These are phyloP conservation scores for Dipodomys stephensi DNA, from an alignment of 2,113 vertebrate genomes.

Conservation along the genomic window DNA sequence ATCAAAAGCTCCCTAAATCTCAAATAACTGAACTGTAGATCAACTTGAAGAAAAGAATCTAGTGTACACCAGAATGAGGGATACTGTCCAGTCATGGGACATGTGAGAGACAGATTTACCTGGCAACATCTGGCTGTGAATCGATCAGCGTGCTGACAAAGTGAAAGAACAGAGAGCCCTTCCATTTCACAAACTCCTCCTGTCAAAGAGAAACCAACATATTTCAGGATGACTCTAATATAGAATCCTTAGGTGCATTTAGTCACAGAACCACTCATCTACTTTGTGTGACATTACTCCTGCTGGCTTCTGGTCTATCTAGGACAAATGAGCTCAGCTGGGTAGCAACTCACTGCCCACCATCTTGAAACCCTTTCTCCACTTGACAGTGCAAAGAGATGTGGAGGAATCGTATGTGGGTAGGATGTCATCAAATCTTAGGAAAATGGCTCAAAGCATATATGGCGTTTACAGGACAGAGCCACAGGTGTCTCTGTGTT, in stretches of 20 bases:
- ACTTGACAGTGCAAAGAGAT: neutral
- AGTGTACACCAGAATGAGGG: neutral
- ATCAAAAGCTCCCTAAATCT: conserved; percentile 25
- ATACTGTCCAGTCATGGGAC: neutral
- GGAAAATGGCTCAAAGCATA: neutral
- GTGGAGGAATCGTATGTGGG: neutral
- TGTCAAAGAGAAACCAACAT: conserved; percentile 72
- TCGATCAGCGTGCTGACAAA: conserved; percentile 93
- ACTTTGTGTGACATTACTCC: neutral
- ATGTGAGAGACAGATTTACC: conserved; percentile 84
- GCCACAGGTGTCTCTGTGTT: neutral
- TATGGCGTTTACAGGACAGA: neutral
- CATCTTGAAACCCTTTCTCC: neutral
- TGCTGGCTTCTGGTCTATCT: neutral
- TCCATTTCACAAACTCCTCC: conserved; percentile 99
- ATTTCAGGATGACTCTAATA: neutral
- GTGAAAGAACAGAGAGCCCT: conserved; percentile 94
- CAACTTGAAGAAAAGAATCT: neutral
- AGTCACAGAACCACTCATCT: neutral
- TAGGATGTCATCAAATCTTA: neutral
- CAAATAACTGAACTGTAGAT: neutral
- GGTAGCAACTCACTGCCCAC: neutral
- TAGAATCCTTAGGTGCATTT: neutral
- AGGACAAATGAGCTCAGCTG: neutral
- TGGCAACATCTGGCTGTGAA: conserved; percentile 90